Conservation (phyloP, 2,797 vertebrate genomes). For the Enteromius treurensis region DNA sequence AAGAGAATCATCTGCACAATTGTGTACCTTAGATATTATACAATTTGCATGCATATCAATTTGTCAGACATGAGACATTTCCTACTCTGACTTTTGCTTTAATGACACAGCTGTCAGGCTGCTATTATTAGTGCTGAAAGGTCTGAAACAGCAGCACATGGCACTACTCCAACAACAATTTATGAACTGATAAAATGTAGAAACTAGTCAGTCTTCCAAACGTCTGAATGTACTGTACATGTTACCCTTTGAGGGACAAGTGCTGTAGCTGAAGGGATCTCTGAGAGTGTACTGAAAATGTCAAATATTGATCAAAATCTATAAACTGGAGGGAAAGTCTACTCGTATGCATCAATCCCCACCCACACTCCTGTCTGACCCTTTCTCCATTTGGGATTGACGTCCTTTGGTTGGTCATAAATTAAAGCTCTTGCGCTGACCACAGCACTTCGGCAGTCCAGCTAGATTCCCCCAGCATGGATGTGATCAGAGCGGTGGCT, state of each 20-base stretch:
- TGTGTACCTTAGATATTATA: too few species aligned
- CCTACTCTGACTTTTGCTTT: background rate
- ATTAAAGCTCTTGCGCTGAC: background rate
- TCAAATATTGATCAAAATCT: background rate
- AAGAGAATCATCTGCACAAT: too few species aligned
- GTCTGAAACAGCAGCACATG: background rate
- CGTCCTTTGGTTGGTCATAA: background rate
- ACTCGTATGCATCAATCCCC: background rate
- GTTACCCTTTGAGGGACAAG: background rate
- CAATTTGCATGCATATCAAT: too few species aligned
- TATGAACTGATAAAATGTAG: background rate
- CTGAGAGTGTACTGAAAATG: background rate
- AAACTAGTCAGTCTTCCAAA: background rate
- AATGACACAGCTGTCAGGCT: background rate
- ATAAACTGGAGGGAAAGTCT: background rate
- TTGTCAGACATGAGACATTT: background rate
- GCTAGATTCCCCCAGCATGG: conserved; percentile 36
- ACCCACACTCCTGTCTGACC: background rate
- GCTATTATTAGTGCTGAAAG: background rate
- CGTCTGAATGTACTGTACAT: background rate
- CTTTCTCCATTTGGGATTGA: background rate
- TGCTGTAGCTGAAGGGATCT: background rate
- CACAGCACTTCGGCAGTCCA: background rate
- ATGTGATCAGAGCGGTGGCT: conserved; percentile 22
- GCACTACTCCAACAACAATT: background rate